Percentiles rank a stretch among this genome's conserved stretches.
Conservation (phyloP, 2,113 vertebrate species). For the Haliaeetus leucogaster region DNA sequence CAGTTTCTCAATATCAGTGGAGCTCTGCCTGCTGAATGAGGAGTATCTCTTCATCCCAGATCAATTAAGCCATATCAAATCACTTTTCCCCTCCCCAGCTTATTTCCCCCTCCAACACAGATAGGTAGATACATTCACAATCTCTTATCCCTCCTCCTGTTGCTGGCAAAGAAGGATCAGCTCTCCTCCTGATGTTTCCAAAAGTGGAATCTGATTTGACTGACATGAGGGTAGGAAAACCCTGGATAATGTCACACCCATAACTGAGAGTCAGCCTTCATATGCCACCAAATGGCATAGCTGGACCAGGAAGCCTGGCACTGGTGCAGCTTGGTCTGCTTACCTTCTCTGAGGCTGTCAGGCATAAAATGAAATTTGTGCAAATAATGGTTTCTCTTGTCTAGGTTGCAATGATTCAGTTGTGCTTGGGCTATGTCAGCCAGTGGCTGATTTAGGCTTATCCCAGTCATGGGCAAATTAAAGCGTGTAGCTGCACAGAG, state of each 20-base stretch:
- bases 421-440: background rate
- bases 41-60: background rate
- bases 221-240: background rate
- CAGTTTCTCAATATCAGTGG: conserved; percentile 31
- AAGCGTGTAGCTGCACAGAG: background rate
- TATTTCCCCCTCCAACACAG: background rate
- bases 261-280: background rate
- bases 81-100: background rate
- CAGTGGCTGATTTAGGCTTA: background rate
- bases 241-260: background rate
- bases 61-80: conserved; percentile 39
- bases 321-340: background rate
- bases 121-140: background rate
- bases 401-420: background rate
- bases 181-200: background rate
- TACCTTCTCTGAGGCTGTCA: background rate
- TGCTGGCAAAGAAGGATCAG: background rate
- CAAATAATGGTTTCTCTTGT: background rate
- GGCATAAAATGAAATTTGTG: background rate
- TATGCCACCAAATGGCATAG: background rate
- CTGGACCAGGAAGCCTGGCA: background rate
- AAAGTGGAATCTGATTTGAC: background rate
- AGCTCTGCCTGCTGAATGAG: conserved; percentile 13
- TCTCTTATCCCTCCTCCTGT: background rate
- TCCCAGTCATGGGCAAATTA: background rate